A percentile compares a stretch with the other conserved stretches of the same genome.
These are phyloP conservation scores for Antigone vipio DNA, from an alignment of 2,113 vertebrate genomes.

Conservation along the genomic window DNA sequence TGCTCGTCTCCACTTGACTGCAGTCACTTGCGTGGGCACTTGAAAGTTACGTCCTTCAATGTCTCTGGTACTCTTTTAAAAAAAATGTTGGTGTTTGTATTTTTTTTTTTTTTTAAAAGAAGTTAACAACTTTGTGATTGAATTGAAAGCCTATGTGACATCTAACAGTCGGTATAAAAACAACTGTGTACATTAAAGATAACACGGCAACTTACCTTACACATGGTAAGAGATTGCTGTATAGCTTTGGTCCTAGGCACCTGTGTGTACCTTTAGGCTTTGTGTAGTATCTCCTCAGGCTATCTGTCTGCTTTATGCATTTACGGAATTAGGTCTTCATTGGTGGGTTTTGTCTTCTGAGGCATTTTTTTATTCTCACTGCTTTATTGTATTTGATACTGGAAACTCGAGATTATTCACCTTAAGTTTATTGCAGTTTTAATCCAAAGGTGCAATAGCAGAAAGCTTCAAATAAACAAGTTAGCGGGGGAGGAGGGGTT, in stretches of 20 bases:
- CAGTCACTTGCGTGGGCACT: background rate
- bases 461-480: background rate
- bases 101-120: background rate
- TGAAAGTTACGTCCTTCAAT: background rate
- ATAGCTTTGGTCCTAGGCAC: background rate
- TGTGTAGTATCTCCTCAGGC: no score
- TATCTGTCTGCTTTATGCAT: background rate
- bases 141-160: background rate
- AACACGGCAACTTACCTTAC: background rate
- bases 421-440: background rate
- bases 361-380: fast-evolving
- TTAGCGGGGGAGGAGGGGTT: background rate
- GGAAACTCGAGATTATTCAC: background rate
- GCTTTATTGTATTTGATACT: background rate
- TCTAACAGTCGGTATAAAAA: background rate
- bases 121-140: background rate
- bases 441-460: background rate
- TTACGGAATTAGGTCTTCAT: background rate
- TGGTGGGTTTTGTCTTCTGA: background rate
- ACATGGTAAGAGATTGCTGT: background rate
- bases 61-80: background rate
- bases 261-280: background rate
- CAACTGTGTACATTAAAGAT: background rate
- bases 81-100: background rate
- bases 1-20: background rate